These are phyloP conservation scores for Argopecten irradians DNA, from an alignment of 1,140 invertebrate species.

Conservation along the genomic window DNA sequence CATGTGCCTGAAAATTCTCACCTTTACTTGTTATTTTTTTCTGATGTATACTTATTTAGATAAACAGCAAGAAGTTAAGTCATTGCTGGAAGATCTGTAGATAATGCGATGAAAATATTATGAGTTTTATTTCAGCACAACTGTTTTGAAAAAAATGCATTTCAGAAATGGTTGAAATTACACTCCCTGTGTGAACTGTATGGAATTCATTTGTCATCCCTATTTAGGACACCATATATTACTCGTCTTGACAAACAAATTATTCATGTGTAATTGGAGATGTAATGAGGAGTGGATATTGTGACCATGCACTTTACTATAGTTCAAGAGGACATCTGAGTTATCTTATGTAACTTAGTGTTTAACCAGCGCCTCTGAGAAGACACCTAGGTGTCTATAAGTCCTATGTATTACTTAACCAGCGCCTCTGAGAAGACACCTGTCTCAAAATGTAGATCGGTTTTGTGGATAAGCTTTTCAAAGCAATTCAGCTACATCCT, in stretches of 20 bases:
- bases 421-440: background rate
- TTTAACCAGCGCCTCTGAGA: background rate
- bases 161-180: background rate
- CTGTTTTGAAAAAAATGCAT: background rate
- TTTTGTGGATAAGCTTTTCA: too few species aligned
- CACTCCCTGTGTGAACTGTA: background rate
- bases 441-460: too few species aligned
- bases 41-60: background rate
- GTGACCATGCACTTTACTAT: background rate
- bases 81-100: background rate
- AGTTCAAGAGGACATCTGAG: background rate
- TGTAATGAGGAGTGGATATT: background rate
- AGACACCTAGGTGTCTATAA: too few species aligned
- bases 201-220: background rate
- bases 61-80: background rate
- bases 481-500: too few species aligned
- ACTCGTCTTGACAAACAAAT: background rate
- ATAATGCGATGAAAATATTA: background rate
- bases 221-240: background rate
- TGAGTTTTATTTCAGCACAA: background rate
- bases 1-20: background rate
- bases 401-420: background rate
- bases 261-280: conserved; percentile 11
- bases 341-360: background rate
- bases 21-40: background rate